These are phyloP conservation scores for Alentia gelatinosa DNA, from an alignment of 2,888 invertebrate genomes.

Conservation along the genomic window DNA sequence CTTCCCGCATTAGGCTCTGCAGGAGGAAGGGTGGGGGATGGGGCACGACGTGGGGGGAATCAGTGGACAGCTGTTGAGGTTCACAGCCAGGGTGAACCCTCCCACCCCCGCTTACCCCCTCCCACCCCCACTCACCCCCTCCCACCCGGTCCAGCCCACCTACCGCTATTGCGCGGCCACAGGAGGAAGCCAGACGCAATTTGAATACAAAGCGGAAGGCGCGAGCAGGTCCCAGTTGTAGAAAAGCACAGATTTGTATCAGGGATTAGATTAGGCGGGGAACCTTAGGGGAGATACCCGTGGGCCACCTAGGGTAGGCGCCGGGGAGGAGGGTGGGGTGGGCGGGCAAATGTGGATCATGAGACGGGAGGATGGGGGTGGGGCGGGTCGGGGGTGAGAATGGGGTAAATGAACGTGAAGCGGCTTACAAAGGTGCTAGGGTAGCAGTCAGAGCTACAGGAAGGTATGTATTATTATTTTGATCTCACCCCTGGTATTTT, in stretches of 20 bases:
- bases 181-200: background rate
- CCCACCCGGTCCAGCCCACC: background rate
- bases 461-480: no score
- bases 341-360: background rate
- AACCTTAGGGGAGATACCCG: slow-evolving; percentile 33
- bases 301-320: background rate
- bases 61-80: background rate
- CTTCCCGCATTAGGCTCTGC: background rate
- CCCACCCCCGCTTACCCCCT: background rate
- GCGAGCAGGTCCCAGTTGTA: slow-evolving; percentile 38
- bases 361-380: background rate
- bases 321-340: background rate
- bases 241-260: slow-evolving; percentile 51
- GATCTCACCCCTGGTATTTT: no score
- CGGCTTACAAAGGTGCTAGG: no score
- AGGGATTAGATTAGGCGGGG: slow-evolving; percentile 27
- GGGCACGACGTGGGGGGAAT: slow-evolving; percentile 8
- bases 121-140: background rate
- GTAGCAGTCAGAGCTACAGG: no score
- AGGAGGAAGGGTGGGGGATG: background rate
- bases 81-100: background rate
- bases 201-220: slow-evolving; percentile 20
- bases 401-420: no score
- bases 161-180: background rate
- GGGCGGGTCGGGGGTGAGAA: background rate